Base-by-base conservation (phyloP, 2,888 invertebrate genomes). In the Dysmachus trigonus region DNA sequence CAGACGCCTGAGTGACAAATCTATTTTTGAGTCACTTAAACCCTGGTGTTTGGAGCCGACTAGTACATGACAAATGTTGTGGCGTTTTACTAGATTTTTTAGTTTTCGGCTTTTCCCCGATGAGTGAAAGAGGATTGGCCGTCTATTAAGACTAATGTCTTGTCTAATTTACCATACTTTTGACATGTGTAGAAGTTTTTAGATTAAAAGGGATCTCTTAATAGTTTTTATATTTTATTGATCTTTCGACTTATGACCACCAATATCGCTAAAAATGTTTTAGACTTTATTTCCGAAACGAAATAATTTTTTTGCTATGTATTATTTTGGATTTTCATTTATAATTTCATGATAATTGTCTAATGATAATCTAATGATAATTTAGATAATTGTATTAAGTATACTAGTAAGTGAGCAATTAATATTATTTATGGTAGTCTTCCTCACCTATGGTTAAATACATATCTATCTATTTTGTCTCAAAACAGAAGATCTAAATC, bases 11-110 rank as follows among this genome's bases (percentile, higher is more conserved):
- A 73, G 84, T 84, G 72, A 84, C 47, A 84, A 84, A 84, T 84
- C 84, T 84, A 84, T 84, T 84, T 84, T 73, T 84, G 33, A 84
- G 84, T 73, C 73, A 84, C 73, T 73, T 84, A 82, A 82, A 82
- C 71, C 62, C 82, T 22, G 22, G 62, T 82, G 71, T 82, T 82
- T 82, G 31, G 22, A 82, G 18, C 33, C 82, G 71, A 33, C 62
- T 22, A 62, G 18, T 38, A 82, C 82, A 82, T 62, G 82, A 82
- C 82, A 82, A 82, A 62, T 82, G 82, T 53, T 71, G 82, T 82
- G 82, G 82, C 82, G 62, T 82, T 82, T 82, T 71, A 82, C 82
- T 31, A 53, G 82, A 38, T 82, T 82, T 82, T 62, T 62, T 8
- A 71, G 62, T 53, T 30, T 82, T 33, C 31, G 62, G 27, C 10